Conservation (phyloP, 2,113 vertebrate species). For the Microtus richardsoni region DNA sequence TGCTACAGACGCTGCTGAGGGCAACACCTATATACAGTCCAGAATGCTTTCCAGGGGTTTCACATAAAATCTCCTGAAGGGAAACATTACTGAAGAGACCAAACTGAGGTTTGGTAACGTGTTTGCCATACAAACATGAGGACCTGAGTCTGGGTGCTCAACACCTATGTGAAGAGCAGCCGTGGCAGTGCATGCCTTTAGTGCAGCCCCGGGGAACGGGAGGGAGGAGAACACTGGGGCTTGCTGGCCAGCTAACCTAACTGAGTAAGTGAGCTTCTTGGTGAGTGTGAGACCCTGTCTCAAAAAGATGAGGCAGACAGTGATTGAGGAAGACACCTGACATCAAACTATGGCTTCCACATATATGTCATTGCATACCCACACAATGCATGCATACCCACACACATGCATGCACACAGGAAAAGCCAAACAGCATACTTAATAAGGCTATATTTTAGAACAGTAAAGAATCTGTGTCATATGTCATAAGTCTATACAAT, state of each 20-base stretch:
- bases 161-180: background rate
- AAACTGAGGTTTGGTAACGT: background rate
- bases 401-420: background rate
- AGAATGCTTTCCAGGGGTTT: slow-evolving; percentile 22
- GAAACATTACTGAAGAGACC: slow-evolving; percentile 20
- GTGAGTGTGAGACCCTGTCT: background rate
- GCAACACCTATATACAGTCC: background rate
- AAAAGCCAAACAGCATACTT: background rate
- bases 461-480: background rate
- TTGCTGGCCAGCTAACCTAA: background rate
- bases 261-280: background rate
- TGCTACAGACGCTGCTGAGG: slow-evolving; percentile 36
- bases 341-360: background rate
- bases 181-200: background rate
- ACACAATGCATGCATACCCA: background rate
- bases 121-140: background rate
- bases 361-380: background rate
- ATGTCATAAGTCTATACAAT: background rate
- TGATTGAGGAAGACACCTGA: background rate
- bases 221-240: too few species aligned
- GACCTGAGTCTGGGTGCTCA: background rate
- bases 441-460: slow-evolving; percentile 7
- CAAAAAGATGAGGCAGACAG: background rate
- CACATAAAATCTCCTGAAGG: background rate
- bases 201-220: background rate